Conservation (phyloP, 2,888 invertebrate species). For the Athrips mouffetella region DNA sequence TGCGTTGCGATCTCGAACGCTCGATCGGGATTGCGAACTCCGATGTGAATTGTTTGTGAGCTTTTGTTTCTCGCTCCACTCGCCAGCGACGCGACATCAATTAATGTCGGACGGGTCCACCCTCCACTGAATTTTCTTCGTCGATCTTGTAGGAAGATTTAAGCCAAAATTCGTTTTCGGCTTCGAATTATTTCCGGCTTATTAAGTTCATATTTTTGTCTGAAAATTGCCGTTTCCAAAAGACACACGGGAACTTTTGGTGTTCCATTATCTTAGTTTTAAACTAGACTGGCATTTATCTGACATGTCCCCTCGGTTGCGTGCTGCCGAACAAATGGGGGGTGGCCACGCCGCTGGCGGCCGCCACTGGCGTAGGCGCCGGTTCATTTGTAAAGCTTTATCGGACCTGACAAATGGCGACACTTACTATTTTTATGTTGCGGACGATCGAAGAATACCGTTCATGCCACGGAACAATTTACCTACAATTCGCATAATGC, state of each 20-base stretch:
- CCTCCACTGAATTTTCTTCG: constrained; percentile 61
- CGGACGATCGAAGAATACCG: constrained; percentile 52
- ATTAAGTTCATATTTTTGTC: neutral
- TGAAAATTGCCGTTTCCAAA: constrained; percentile 20
- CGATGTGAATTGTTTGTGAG: constrained; percentile 77
- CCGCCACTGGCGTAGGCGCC: constrained; percentile 52
- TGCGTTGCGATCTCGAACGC: constrained; percentile 75
- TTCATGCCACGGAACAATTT: constrained; percentile 36
- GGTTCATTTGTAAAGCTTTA: constrained; percentile 72
- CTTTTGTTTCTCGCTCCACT: constrained; percentile 73
- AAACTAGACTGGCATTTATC: constrained; percentile 54
- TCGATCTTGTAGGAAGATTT: constrained; percentile 58
- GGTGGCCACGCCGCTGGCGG: constrained; percentile 49
- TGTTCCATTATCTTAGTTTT: constrained; percentile 47
- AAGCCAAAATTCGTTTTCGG: constrained; percentile 53
- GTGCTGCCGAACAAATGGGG: constrained; percentile 60
- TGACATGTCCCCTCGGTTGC: constrained; percentile 54
- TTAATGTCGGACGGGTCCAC: constrained; percentile 67
- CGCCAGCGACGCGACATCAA: constrained; percentile 74
- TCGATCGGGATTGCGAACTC: constrained; percentile 75
- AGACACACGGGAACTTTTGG: constrained; percentile 30
- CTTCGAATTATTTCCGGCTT: constrained; percentile 35
- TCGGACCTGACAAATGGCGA: constrained; percentile 64
- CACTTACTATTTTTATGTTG: constrained; percentile 63
- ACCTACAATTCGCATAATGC: constrained; percentile 29